Conservation (phyloP, 2,797 vertebrate genomes). For the Nothura maculosa region DNA sequence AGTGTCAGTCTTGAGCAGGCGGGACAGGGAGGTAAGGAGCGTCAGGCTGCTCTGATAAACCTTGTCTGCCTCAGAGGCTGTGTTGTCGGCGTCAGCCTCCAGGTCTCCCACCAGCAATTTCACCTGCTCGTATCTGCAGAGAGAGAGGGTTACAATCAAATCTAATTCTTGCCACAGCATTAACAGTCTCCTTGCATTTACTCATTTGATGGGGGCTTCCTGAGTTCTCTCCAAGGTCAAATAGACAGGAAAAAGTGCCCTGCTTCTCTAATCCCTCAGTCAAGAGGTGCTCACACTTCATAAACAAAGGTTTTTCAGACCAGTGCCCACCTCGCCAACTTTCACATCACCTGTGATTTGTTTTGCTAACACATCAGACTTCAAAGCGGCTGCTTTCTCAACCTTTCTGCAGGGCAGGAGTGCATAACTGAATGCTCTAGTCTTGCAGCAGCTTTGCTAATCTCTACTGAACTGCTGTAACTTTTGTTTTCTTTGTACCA, state of each 20-base stretch:
- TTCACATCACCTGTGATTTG: neutral
- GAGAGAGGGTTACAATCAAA: neutral
- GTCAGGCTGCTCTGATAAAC: conserved; percentile 73
- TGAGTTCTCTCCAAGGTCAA: no score
- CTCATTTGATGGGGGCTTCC: neutral
- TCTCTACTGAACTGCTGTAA: neutral
- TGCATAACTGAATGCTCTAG: neutral
- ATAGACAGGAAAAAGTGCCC: neutral
- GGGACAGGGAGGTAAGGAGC: conserved; percentile 67
- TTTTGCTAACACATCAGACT: neutral
- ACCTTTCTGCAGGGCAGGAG: no score
- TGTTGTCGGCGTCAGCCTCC: conserved; percentile 61
- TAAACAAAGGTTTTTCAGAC: neutral
- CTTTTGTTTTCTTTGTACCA: neutral
- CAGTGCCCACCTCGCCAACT: neutral
- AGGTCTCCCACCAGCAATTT: conserved; percentile 65
- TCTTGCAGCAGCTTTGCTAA: neutral
- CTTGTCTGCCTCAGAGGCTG: conserved; percentile 53
- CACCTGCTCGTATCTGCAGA: conserved; percentile 68
- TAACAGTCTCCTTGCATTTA: neutral
- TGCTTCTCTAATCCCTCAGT: neutral
- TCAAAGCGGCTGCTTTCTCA: neutral
- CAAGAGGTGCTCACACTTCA: accelerated
- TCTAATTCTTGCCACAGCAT: neutral
- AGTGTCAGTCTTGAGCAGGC: neutral